Conservation (phyloP, 1,140 invertebrate genomes). For the Hylaeus anthracinus region DNA sequence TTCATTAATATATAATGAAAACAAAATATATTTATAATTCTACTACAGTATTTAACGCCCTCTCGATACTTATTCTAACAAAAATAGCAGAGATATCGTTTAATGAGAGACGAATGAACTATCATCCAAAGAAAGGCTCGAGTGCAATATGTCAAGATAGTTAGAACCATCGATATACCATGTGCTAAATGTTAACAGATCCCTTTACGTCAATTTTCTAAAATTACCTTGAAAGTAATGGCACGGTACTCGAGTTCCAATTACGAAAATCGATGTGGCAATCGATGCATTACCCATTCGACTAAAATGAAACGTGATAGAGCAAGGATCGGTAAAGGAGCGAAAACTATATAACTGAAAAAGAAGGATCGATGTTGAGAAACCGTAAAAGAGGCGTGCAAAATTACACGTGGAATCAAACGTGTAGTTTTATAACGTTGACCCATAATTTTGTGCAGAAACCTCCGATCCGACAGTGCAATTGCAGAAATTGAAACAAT, state of each 20-base stretch:
- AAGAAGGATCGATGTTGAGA: not conserved
- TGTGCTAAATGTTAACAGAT: no score
- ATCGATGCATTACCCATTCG: not conserved
- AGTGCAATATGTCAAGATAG: not conserved
- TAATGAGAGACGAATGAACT: not conserved
- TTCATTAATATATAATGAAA: no score
- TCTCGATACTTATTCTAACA: not conserved
- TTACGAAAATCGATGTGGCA: slow-evolving; percentile 3
- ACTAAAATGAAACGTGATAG: not conserved
- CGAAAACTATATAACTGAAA: not conserved
- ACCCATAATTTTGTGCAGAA: not conserved
- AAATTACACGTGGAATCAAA: not conserved
- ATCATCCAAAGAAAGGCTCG: not conserved
- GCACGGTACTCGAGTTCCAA: not conserved
- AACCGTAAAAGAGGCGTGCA: not conserved
- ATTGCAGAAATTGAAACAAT: not conserved
- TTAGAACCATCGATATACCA: no score
- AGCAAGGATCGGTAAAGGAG: not conserved
- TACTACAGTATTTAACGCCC: no score
- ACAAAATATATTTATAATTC: no score
- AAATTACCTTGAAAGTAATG: no score
- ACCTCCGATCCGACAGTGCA: not conserved
- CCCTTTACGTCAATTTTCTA: no score
- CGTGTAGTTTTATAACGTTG: not conserved
- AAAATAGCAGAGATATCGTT: not conserved